These are phyloP conservation scores for Pterostichus madidus DNA, from an alignment of 2,888 invertebrate genomes.

Conservation along the genomic window DNA sequence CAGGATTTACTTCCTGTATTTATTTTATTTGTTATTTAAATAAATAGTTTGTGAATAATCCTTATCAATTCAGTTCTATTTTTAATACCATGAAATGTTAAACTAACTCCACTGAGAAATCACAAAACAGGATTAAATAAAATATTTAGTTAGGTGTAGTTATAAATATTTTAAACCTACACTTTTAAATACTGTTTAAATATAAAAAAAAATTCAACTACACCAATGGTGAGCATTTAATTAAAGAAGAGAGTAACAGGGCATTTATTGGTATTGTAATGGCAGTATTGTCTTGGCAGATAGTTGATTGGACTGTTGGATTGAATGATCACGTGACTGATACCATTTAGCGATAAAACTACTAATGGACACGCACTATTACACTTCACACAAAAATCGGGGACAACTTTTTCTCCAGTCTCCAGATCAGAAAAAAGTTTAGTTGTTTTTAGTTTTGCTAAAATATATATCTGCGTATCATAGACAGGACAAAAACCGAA, in stretches of 20 bases:
- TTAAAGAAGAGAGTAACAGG: neutral
- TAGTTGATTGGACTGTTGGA: conserved; percentile 4
- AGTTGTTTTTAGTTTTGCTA: neutral
- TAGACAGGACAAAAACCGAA: conserved; percentile 13
- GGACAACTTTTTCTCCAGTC: conserved; percentile 42
- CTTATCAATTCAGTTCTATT: too few species aligned
- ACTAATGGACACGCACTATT: conserved; percentile 35
- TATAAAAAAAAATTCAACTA: too few species aligned
- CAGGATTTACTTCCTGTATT: too few species aligned
- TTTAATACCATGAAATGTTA: too few species aligned
- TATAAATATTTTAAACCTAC: too few species aligned
- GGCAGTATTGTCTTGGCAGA: neutral
- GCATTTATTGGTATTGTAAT: conserved; percentile 15
- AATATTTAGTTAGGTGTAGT: too few species aligned
- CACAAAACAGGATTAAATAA: too few species aligned
- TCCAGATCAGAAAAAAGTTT: conserved; percentile 21
- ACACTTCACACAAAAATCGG: conserved; percentile 15
- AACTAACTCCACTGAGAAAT: too few species aligned
- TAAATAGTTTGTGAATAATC: too few species aligned
- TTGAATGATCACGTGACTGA: conserved; percentile 21
- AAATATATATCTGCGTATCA: conserved; percentile 13
- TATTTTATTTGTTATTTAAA: too few species aligned
- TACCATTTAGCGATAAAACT: conserved; percentile 33
- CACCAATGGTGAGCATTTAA: neutral
- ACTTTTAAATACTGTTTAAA: too few species aligned